Percentiles rank a stretch among this genome's conserved stretches.
phyloP scores from a whole-genome alignment of 2,797 vertebrate species.

The Anabacerthia variegaticeps region DNA sequence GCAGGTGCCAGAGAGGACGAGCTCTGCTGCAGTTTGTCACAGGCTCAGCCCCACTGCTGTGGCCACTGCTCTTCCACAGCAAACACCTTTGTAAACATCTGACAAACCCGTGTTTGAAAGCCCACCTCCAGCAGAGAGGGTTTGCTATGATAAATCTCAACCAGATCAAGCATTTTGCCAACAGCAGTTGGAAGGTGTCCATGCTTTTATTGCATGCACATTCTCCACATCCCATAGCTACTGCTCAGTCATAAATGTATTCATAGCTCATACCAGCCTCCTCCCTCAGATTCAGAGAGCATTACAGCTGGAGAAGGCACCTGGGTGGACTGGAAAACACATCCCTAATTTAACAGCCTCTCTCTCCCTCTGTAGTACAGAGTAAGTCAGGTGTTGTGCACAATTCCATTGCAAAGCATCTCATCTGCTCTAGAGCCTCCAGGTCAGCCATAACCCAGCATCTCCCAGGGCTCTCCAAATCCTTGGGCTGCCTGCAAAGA shows the following conservation, averaged over 20 bases:
- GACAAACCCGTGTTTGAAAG: background rate
- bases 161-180: background rate
- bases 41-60: background rate
- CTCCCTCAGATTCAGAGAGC: background rate
- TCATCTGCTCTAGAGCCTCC: background rate
- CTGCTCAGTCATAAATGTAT: background rate
- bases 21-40: background rate
- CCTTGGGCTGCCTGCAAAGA: background rate
- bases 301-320: conserved; percentile 19
- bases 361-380: background rate
- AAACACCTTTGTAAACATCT: background rate
- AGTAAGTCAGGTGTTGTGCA: background rate
- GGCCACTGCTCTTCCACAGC: background rate
- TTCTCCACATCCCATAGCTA: background rate
- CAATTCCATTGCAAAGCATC: background rate
- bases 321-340: conserved; percentile 6
- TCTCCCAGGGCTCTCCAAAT: background rate
- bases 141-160: conserved; percentile 1
- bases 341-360: background rate
- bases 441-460: background rate
- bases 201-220: background rate
- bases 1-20: background rate
- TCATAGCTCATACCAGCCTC: background rate
- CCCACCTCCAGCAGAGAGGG: background rate
- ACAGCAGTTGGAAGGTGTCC: background rate